These are phyloP conservation scores for Strigamia crassipes DNA, from an alignment of 2,888 invertebrate species.

Conservation along the genomic window DNA sequence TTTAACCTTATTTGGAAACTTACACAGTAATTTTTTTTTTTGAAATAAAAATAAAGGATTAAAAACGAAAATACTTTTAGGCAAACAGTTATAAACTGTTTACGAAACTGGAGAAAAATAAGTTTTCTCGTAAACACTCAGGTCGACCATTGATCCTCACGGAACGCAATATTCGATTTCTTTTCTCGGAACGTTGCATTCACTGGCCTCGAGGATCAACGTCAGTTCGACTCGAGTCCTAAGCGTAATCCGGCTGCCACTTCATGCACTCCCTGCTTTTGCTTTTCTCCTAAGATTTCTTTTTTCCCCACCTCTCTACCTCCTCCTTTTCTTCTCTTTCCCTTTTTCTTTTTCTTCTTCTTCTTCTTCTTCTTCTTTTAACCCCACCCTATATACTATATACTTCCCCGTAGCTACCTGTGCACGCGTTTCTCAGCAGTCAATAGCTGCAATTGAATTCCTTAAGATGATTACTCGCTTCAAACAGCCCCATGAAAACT, in stretches of 20 bases:
- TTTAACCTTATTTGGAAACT: neutral
- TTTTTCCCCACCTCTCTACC: slow-evolving; percentile 34
- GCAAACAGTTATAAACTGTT: slow-evolving; percentile 10
- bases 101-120: slow-evolving; percentile 1
- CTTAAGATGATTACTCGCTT: slow-evolving; percentile 27
- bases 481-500: slow-evolving; percentile 22
- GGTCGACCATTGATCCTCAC: neutral
- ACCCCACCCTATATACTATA: slow-evolving; percentile 25
- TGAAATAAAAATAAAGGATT: neutral
- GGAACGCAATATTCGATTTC: slow-evolving; percentile 28
- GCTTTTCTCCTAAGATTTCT: slow-evolving; percentile 45
- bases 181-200: slow-evolving; percentile 23
- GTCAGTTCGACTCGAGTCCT: slow-evolving; percentile 39
- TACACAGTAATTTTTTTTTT: neutral
- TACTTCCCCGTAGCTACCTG: slow-evolving; percentile 33
- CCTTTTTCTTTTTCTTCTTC: slow-evolving; percentile 42
- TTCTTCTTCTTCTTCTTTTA: neutral
- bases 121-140: slow-evolving; percentile 31
- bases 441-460: slow-evolving; percentile 37
- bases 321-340: slow-evolving; percentile 35
- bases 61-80: neutral
- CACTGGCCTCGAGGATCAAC: slow-evolving; percentile 31
- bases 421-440: slow-evolving; percentile 18
- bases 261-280: slow-evolving; percentile 46
- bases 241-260: slow-evolving; percentile 43